Base-by-base conservation (phyloP, 2,888 invertebrate genomes). In the Biston betularia region DNA sequence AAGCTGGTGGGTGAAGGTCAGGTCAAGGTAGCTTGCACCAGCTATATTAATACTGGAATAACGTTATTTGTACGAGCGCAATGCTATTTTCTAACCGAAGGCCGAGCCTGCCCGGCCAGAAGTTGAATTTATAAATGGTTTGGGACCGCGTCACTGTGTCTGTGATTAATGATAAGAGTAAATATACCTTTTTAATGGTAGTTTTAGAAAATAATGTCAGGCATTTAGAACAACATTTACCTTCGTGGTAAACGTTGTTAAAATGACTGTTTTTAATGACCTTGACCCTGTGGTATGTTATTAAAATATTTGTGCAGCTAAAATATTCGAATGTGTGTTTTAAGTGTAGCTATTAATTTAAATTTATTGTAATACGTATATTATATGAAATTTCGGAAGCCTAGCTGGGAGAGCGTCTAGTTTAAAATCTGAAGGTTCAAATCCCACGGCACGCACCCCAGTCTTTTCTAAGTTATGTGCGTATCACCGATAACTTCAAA, bases 11-110 rank as follows among this genome's bases (percentile, higher is more conserved):
- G 82, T 82, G 84, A 88, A 89, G 89, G 90, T 76, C 81, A 63
- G 89, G 91, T 87, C 92, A 92, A 89, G 91, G 91, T 78, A 75
- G 45, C 65, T 77, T 87, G 85, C 89, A 87, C 78, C 78, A 76
- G 50, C 53, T 68, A 52, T 82, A 83, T 80, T 81, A 79, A 80
- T 82, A 81, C 70, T 69, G 38, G 42, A 58, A 76, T 58, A 58
- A 58, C 46, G 62, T 63, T 50, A 55, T 53, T 55, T 48, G 57
- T 62, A 66, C 52, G 57, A 57, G 49, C 70, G 75, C 73, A 75
- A 76, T 73, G 74, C 76, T 81, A 84, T 85, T 82, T 82, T 56
- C 78, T 75, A 79, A 71, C 62, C 76, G 73, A 81, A 79, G 77
- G 79, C 75, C 75, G 67, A 71, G 67, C 67, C n/a, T 34, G 59